Conservation (phyloP, 2,113 vertebrate genomes). For the Erythrocercus mccallii region DNA sequence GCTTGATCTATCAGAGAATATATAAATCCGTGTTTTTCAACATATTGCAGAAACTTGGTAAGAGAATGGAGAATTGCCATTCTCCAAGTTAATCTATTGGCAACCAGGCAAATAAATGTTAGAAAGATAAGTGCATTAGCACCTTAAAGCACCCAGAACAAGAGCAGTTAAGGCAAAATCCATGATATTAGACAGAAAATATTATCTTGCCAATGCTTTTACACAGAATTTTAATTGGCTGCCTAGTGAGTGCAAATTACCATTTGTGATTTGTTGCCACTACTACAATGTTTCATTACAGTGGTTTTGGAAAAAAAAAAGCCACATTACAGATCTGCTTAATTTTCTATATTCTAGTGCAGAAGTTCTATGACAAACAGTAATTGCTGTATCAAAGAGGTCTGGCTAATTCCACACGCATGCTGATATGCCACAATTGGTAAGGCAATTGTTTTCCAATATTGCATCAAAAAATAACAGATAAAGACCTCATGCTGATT, state of each 20-base stretch:
- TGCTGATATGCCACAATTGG: neutral
- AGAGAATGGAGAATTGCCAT: neutral
- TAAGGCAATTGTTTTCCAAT: neutral
- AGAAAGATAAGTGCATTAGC: slow-evolving; percentile 6
- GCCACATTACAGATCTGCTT: neutral
- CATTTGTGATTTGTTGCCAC: slow-evolving; percentile 28
- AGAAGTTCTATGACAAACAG: slow-evolving; percentile 4
- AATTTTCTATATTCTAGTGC: neutral
- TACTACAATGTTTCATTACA: slow-evolving; percentile 25
- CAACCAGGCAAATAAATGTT: neutral
- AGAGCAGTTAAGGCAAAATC: slow-evolving; percentile 24
- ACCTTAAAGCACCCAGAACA: neutral
- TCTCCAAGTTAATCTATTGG: neutral
- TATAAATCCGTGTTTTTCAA: neutral
- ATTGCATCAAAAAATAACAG: neutral
- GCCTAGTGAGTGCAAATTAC: slow-evolving; percentile 33
- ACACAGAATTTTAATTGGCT: slow-evolving; percentile 44
- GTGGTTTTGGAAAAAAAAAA: neutral
- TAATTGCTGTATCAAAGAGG: neutral
- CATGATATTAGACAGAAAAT: slow-evolving; percentile 26
- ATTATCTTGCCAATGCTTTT: slow-evolving; percentile 34
- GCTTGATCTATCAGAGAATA: neutral
- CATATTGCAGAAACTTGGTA: neutral
- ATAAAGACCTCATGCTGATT: neutral
- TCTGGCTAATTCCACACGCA: neutral